A percentile compares a stretch with the other conserved stretches of the same genome.
Conservation (phyloP, 2,888 invertebrate species). For the Odontothrips loti region DNA sequence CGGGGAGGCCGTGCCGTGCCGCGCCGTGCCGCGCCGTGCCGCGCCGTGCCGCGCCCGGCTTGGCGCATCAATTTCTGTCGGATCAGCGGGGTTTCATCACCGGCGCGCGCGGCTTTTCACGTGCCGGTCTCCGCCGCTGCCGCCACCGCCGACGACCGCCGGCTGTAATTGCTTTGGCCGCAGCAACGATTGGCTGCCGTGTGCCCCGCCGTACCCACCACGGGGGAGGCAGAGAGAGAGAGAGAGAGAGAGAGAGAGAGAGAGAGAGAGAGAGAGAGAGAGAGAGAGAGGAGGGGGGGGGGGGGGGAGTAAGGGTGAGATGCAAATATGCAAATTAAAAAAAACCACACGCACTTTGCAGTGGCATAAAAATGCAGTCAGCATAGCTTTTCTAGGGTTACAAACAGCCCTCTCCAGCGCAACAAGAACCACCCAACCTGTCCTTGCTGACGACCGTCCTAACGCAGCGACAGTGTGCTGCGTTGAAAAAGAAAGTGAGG, state of each 20-base stretch:
- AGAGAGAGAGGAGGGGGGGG: too few species aligned
- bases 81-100: conserved; percentile 24
- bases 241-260: neutral
- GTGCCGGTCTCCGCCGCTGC: neutral
- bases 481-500: too few species aligned
- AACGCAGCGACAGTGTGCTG: too few species aligned
- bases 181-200: neutral
- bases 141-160: neutral
- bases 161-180: neutral
- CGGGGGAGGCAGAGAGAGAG: neutral
- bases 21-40: neutral
- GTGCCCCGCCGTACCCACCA: neutral
- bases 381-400: too few species aligned
- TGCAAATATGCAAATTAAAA: too few species aligned
- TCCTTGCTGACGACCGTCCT: too few species aligned
- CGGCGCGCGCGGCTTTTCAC: neutral
- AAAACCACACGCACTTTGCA: too few species aligned
- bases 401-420: too few species aligned
- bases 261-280: neutral
- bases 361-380: too few species aligned
- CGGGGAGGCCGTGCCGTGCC: neutral
- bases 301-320: too few species aligned
- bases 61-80: conserved; percentile 19
- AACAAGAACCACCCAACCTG: too few species aligned
- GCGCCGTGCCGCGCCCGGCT: neutral